phyloP scores from a whole-genome alignment of 2,888 invertebrate genomes.

The Sarcophaga variegata region DNA sequence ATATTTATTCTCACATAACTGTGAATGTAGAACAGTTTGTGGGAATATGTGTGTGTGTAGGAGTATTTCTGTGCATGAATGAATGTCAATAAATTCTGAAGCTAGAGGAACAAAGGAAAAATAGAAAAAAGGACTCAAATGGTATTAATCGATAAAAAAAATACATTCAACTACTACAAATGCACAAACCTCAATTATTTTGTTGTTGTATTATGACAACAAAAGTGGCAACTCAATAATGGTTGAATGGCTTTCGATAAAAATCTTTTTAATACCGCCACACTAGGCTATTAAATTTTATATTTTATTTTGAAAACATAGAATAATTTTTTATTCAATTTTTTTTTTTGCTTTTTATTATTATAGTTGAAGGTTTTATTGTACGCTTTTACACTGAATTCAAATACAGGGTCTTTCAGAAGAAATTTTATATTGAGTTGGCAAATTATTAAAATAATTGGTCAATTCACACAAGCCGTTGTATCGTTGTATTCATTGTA shows the following conservation, averaged over 20 bases:
- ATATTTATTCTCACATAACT: conserved; percentile 75
- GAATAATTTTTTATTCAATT: background rate
- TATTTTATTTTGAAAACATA: conserved; percentile 47
- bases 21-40: background rate
- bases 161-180: background rate
- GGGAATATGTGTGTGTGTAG: background rate
- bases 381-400: no score
- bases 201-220: conserved; percentile 40
- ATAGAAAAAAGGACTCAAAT: conserved; percentile 18
- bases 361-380: no score
- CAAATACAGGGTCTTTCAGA: no score
- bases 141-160: conserved; percentile 41
- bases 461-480: no score
- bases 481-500: no score
- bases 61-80: background rate
- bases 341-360: background rate
- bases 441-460: no score
- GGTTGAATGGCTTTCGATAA: conserved; percentile 59
- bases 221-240: conserved; percentile 60
- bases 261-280: conserved; percentile 61
- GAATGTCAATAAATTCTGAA: conserved; percentile 43
- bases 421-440: no score
- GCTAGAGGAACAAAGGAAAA: conserved; percentile 12
- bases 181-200: background rate
- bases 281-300: conserved; percentile 43